These are phyloP conservation scores for Stylophora pistillata DNA, from an alignment of 64 coral and sea anemone species.

Conservation along the genomic window DNA sequence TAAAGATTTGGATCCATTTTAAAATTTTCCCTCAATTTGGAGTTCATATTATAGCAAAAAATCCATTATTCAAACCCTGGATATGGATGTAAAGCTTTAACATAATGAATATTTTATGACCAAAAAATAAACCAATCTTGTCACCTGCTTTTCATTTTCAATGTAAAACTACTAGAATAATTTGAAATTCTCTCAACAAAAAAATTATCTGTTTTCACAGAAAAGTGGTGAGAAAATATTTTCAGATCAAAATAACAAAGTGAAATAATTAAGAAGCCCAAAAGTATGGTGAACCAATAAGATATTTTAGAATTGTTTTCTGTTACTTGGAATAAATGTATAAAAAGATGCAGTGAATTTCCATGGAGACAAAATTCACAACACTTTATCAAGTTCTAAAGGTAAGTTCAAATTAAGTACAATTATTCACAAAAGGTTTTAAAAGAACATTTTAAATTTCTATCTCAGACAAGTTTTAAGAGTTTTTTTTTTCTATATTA, in stretches of 20 bases:
- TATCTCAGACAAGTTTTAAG: no score
- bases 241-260: neutral
- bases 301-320: neutral
- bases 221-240: neutral
- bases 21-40: neutral
- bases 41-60: neutral
- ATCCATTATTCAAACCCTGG: neutral
- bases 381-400: neutral
- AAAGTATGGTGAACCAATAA: neutral
- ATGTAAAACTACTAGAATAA: neutral
- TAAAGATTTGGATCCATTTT: neutral
- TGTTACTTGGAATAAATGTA: neutral
- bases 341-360: constrained; percentile 4
- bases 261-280: neutral
- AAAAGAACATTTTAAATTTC: neutral
- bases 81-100: neutral
- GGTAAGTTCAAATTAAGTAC: constrained; percentile 1
- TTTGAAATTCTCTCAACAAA: neutral
- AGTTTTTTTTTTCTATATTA: no score
- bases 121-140: neutral
- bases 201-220: neutral
- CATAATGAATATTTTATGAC: constrained; percentile 28
- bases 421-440: neutral
- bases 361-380: constrained; percentile 13
- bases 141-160: neutral